phyloP scores from a whole-genome alignment of 2,113 vertebrate genomes.

The Thermophis baileyi region DNA sequence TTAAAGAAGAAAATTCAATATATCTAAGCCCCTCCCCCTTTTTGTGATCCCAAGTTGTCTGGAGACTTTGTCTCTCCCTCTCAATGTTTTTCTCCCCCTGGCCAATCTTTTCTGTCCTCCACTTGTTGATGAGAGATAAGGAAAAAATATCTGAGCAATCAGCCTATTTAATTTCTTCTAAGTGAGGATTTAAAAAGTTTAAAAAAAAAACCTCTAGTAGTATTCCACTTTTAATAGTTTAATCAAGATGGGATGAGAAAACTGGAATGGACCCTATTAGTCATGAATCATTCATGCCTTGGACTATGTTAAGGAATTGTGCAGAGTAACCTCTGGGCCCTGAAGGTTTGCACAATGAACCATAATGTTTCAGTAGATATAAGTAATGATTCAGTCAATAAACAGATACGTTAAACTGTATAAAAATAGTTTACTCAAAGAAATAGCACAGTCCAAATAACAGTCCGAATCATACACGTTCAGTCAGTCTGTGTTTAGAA shows the following conservation, averaged over 20 bases:
- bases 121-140: background rate
- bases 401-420: too few species aligned
- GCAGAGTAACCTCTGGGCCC: too few species aligned
- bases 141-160: background rate
- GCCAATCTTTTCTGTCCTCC: background rate
- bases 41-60: background rate
- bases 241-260: background rate
- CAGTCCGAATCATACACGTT: too few species aligned
- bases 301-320: too few species aligned
- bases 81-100: background rate
- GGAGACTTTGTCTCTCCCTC: background rate
- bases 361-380: too few species aligned
- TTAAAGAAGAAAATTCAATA: background rate
- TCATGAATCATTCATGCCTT: background rate
- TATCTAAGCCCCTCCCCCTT: background rate
- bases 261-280: background rate
- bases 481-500: too few species aligned
- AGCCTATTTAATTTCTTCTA: background rate
- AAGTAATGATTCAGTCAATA: too few species aligned
- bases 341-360: too few species aligned
- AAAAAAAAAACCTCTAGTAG: background rate
- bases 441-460: too few species aligned
- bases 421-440: too few species aligned
- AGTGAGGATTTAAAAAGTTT: background rate
- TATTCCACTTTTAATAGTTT: background rate